Conservation (phyloP, 2,113 vertebrate species). For the Oceanodroma tethys region DNA sequence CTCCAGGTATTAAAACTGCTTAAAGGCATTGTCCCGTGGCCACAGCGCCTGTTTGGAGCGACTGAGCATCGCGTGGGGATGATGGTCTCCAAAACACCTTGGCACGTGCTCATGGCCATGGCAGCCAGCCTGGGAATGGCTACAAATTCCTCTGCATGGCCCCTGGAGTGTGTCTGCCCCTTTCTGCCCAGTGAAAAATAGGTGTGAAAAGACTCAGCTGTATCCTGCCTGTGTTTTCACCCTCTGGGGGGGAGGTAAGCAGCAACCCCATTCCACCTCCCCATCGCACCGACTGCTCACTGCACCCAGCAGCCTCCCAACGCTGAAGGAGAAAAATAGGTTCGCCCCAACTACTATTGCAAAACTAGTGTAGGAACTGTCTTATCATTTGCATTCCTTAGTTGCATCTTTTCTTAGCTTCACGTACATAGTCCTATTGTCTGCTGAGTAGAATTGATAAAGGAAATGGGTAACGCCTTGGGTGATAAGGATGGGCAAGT, state of each 20-base stretch:
- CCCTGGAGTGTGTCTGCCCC: background rate
- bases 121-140: background rate
- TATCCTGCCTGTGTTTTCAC: background rate
- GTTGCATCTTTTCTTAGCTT: no score
- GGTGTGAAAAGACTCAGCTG: background rate
- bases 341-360: no score
- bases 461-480: no score
- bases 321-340: no score
- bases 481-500: no score
- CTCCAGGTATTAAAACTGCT: background rate
- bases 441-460: no score
- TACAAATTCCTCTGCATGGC: background rate
- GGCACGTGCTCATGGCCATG: background rate
- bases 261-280: background rate
- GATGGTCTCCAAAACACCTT: background rate
- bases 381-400: no score
- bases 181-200: background rate
- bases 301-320: background rate
- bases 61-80: accelerated
- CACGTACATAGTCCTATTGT: no score
- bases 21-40: background rate
- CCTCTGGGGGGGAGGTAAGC: background rate
- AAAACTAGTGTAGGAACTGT: no score
- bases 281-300: accelerated
- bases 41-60: background rate